phyloP scores from a whole-genome alignment of 2,797 vertebrate genomes.

The Novumbra hubbsi region DNA sequence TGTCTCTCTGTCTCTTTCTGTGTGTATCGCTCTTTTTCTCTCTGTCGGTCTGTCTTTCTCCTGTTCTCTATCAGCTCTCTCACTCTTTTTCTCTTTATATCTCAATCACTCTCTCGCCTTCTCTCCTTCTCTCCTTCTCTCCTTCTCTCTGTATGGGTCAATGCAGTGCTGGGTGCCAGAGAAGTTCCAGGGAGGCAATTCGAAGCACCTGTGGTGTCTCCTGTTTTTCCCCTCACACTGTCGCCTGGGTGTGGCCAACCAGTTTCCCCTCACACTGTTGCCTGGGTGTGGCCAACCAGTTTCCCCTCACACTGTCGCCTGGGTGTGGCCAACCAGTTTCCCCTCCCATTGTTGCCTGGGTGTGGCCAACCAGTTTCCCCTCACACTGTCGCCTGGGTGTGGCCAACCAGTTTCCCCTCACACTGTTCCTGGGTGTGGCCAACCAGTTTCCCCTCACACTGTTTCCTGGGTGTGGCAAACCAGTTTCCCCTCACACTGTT shows the following conservation, averaged over 20 bases:
- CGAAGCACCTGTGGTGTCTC: constrained; percentile 59
- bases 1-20: constrained; percentile 29
- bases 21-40: constrained; percentile 11
- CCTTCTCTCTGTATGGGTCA: neutral
- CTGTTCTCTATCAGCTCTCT: neutral
- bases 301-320: neutral
- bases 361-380: too few species aligned
- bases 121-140: neutral
- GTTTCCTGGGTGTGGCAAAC: too few species aligned
- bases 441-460: too few species aligned
- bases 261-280: too few species aligned
- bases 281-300: too few species aligned
- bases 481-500: too few species aligned
- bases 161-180: constrained; percentile 33
- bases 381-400: too few species aligned
- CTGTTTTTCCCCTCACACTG: neutral
- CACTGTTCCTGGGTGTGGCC: too few species aligned
- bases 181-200: constrained; percentile 63
- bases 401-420: too few species aligned
- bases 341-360: neutral
- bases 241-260: too few species aligned
- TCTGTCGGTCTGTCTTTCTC: neutral
- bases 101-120: too few species aligned
- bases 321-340: too few species aligned
- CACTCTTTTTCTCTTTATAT: neutral